phyloP scores from a whole-genome alignment of 2,113 vertebrate genomes.

The Raja brachyura region DNA sequence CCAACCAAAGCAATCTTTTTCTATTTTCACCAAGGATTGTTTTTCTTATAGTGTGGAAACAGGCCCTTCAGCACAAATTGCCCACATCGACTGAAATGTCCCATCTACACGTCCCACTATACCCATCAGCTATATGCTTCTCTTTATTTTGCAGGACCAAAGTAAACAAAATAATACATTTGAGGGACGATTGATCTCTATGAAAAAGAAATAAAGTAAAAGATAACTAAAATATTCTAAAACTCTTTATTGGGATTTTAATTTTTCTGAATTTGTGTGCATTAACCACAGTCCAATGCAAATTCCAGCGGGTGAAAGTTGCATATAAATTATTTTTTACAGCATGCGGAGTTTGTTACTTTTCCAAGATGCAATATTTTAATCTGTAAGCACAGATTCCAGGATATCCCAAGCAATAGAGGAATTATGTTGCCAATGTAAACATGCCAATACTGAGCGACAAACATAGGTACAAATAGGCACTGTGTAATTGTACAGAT shows the following conservation, averaged over 20 bases:
- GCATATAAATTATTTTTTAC: background rate
- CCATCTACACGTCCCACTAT: no score
- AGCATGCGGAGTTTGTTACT: background rate
- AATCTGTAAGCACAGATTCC: background rate
- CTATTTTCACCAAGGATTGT: background rate
- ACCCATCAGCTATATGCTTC: background rate
- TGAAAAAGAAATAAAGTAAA: background rate
- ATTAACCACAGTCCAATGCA: background rate
- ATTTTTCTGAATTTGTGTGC: background rate
- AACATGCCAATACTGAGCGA: background rate
- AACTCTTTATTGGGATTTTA: background rate
- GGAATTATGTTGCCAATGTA: background rate
- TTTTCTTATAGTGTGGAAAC: background rate
- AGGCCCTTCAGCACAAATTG: no score
- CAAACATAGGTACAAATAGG: background rate
- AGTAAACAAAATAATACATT: background rate
- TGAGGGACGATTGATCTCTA: background rate
- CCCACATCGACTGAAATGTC: no score
- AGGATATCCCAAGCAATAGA: background rate
- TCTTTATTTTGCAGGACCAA: background rate
- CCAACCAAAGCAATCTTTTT: background rate
- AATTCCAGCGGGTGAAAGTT: background rate
- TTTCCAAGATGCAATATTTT: background rate
- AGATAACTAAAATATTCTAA: background rate
- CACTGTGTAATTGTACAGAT: background rate